Evolutionary conservation across 2,888 invertebrate genomes (phyloP).

Genomic region (Uropetala carovei): DNA sequence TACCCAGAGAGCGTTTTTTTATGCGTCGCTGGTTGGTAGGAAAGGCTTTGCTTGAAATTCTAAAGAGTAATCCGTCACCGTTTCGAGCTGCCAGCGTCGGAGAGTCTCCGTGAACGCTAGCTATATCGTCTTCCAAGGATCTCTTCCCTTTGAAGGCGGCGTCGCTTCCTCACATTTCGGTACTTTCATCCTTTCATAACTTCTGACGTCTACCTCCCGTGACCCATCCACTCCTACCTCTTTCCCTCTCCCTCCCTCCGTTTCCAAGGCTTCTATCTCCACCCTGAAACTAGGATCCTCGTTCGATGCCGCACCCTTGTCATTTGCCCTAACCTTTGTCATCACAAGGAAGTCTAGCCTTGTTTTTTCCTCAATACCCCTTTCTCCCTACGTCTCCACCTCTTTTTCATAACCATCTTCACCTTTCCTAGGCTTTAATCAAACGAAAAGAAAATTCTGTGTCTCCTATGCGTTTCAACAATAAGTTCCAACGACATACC

Average conservation of each 20-base stretch:
- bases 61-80: slow-evolving; percentile 18
- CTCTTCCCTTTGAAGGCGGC: background rate
- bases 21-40: background rate
- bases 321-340: slow-evolving; percentile 15
- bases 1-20: background rate
- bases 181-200: background rate
- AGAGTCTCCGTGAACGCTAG: slow-evolving; percentile 3
- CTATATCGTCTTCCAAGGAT: slow-evolving; percentile 24
- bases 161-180: slow-evolving; percentile 10
- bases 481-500: no score
- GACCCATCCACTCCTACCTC: background rate
- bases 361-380: background rate
- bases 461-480: no score
- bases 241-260: background rate
- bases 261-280: no score
- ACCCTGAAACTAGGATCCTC: no score
- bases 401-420: background rate
- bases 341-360: background rate
- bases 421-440: no score
- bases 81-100: background rate
- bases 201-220: no score
- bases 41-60: background rate
- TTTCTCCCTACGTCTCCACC: background rate
- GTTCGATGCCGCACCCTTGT: background rate
- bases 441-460: no score